Evolutionary conservation across 2,797 vertebrate genomes (phyloP), one percentile per base, ranked within the genome.

Genomic region (Chanos chanos): DNA sequence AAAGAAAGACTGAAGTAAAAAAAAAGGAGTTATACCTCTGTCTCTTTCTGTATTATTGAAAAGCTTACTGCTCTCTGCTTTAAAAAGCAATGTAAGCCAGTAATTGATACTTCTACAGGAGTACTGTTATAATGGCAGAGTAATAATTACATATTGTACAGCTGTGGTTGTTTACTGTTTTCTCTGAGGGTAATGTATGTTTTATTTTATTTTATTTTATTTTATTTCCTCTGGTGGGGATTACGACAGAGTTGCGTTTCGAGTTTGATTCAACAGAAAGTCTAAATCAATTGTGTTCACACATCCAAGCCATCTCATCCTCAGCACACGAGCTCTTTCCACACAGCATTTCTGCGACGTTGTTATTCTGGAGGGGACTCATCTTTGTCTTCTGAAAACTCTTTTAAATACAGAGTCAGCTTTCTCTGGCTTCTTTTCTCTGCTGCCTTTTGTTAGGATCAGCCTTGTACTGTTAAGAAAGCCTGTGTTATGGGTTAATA

Each of bases 21-120:
- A 34, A 61, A 51, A 57, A 72, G 57, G 57, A 61, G 66, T 34
- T n/a, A n/a, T n/a, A n/a, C n/a, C n/a, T n/a, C n/a, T n/a, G n/a
- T n/a, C 53, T 58, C 37, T 21, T 13, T 13, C 70, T 76, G 71
- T 67, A 72, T 75, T 70, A 76, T 79, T 81, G 55, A 83, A 77
- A 44, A 73, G 62, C 45, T 52, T 61, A 39, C 53, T 74, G 64
- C 72, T 49, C 44, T 18, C 19, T 22, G 28, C 55, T 65, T 50
- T 56, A 22, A 55, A 50, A 33, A 31, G 19, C 49, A 10, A 25
- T 36, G 43, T 27, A 75, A 72, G 64, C 66, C 66, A 61, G 70
- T 77, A 73, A 79, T 85, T 76, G 79, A 77, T 80, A 81, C 82
- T 79, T 79, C 83, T 84, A 80, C 76, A 68, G 77, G 72, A 76